Conservation (phyloP, 2,113 vertebrate species). For the Clupea harengus region DNA sequence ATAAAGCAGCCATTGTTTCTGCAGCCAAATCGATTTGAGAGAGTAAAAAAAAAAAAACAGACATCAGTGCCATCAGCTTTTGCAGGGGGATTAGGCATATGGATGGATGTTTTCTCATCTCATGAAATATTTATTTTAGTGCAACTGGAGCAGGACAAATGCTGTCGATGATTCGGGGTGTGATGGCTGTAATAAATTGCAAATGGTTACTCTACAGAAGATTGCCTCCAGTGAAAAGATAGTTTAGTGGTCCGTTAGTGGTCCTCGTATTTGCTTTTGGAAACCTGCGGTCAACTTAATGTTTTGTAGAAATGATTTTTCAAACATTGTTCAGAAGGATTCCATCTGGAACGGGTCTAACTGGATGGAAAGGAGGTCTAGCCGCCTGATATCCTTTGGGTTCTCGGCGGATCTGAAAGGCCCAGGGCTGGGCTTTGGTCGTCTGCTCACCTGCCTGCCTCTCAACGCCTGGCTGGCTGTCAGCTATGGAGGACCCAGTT, state of each 20-base stretch:
- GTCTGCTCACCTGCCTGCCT: not conserved
- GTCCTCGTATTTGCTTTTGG: not conserved
- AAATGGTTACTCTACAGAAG: not conserved
- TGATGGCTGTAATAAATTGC: not conserved
- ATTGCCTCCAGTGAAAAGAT: not conserved
- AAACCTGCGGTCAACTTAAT: not conserved
- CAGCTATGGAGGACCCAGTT: not conserved
- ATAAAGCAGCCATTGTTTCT: slow-evolving; percentile 45
- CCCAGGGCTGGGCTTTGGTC: not conserved
- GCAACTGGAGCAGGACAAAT: slow-evolving; percentile 18
- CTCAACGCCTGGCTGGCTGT: not conserved
- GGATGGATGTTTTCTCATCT: slow-evolving; percentile 33
- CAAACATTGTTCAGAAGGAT: not conserved
- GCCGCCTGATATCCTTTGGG: not conserved
- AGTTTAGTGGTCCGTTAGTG: not conserved
- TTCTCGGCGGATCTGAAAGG: not conserved
- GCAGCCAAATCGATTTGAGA: slow-evolving; percentile 40
- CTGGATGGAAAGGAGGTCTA: not conserved
- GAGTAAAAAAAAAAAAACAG: not conserved
- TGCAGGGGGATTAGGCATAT: slow-evolving; percentile 20
- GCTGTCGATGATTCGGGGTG: not conserved
- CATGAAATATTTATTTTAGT: slow-evolving; percentile 36
- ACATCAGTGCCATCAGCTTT: slow-evolving; percentile 15
- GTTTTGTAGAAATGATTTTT: not conserved
- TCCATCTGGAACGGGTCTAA: not conserved